These are phyloP conservation scores for Canis aureus DNA, from an alignment of 2,113 vertebrate species.

Conservation along the genomic window DNA sequence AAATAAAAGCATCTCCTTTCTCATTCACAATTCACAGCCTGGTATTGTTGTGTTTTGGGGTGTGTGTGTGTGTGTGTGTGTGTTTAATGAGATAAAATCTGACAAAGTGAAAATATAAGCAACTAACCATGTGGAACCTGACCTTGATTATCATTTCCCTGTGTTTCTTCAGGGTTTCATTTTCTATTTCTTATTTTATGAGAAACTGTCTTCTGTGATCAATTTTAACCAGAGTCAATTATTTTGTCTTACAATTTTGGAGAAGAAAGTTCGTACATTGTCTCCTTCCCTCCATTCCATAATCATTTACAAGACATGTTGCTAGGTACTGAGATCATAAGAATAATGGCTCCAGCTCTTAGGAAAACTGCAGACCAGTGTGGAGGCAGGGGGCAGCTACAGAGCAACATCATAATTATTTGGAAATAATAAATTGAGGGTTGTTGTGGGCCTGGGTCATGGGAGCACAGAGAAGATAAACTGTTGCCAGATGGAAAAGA, in stretches of 20 bases:
- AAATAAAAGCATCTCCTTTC: slow-evolving; percentile 69
- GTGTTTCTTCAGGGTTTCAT: background rate
- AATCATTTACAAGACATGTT: background rate
- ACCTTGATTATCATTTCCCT: slow-evolving; percentile 47
- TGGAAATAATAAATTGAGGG: background rate
- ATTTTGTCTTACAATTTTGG: background rate
- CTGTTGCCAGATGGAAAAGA: background rate
- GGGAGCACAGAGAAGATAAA: background rate
- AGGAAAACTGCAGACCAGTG: background rate
- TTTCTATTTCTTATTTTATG: slow-evolving; percentile 6
- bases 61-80: background rate
- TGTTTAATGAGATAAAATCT: slow-evolving; percentile 56
- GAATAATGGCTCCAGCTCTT: background rate
- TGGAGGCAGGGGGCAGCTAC: background rate
- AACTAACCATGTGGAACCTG: background rate
- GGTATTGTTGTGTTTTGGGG: background rate
- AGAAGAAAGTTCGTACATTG: background rate
- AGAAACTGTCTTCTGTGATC: slow-evolving; percentile 13
- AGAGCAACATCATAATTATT: background rate
- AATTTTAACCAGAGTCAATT: slow-evolving; percentile 31
- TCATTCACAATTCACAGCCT: slow-evolving; percentile 4
- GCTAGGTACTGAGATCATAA: background rate
- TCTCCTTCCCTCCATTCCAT: background rate
- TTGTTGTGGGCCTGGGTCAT: background rate
- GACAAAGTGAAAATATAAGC: slow-evolving; percentile 63